Percentiles rank a stretch among this genome's conserved stretches.
phyloP scores from a whole-genome alignment of 2,113 vertebrate genomes.

The Lichenostomus cassidix region DNA sequence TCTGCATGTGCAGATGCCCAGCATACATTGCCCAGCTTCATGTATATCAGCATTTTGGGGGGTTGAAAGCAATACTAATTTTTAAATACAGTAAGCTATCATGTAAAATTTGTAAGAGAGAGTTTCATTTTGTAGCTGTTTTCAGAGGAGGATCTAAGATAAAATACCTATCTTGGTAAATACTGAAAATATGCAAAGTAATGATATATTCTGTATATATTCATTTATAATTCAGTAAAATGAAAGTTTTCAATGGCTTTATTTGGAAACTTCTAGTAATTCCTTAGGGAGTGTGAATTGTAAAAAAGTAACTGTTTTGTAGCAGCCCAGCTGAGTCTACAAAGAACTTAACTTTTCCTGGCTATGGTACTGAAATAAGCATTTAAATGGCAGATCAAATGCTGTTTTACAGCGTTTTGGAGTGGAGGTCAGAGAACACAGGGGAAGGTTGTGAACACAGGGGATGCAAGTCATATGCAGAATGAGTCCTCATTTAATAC shows the following conservation, averaged over 20 bases:
- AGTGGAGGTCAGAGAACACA: not conserved
- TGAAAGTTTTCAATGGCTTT: not conserved
- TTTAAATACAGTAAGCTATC: not conserved
- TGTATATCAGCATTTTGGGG: rapidly evolving
- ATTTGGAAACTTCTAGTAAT: not conserved
- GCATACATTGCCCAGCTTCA: not conserved
- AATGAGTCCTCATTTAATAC: not conserved
- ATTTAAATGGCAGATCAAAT: not conserved
- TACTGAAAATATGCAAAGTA: not conserved
- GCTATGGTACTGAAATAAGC: not conserved
- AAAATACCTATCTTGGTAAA: not conserved
- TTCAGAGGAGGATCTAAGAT: not conserved
- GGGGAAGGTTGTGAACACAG: not conserved
- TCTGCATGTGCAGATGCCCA: not conserved
- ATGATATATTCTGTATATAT: not conserved
- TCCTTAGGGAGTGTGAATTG: not conserved
- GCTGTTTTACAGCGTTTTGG: not conserved
- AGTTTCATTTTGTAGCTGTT: not conserved
- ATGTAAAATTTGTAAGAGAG: not conserved
- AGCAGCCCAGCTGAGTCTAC: not conserved
- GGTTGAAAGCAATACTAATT: not conserved
- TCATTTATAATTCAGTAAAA: not conserved
- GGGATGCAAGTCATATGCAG: not conserved
- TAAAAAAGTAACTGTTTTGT: not conserved
- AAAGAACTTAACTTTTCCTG: not conserved